phyloP scores from a whole-genome alignment of 2,797 vertebrate genomes.

The Pangasius larnaudii region DNA sequence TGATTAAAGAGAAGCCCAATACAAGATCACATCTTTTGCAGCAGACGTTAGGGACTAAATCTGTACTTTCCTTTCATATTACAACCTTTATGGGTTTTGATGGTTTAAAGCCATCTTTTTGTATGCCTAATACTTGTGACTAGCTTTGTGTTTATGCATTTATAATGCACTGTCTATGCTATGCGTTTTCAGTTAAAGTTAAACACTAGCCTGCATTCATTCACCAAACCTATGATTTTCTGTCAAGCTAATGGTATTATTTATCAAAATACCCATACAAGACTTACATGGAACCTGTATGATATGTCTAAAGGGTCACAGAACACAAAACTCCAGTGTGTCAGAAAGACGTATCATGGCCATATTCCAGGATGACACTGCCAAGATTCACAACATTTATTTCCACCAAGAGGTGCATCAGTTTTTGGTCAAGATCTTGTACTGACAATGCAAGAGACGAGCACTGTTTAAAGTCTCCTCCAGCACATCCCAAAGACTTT shows the following conservation, averaged over 20 bases:
- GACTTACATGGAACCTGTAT: not conserved
- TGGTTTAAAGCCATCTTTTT: not conserved
- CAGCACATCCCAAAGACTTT: too few relatives aligned
- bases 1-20: not conserved
- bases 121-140: not conserved
- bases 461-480: too few relatives aligned
- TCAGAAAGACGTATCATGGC: not conserved
- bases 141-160: not conserved
- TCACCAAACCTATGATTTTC: not conserved
- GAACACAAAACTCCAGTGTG: not conserved
- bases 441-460: too few relatives aligned
- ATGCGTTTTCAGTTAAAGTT: not conserved
- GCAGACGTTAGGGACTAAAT: not conserved
- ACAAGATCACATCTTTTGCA: not conserved
- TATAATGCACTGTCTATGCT: not conserved
- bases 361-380: too few relatives aligned
- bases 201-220: not conserved
- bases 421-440: too few relatives aligned
- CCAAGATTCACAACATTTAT: too few relatives aligned
- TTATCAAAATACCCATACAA: not conserved
- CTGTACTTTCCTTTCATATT: not conserved
- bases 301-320: not conserved
- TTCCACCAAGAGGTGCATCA: too few relatives aligned
- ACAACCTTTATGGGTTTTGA: not conserved
- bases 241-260: not conserved